These are phyloP conservation scores for Drosophila seguyi DNA, from an alignment of 1,140 invertebrate genomes.

Conservation along the genomic window DNA sequence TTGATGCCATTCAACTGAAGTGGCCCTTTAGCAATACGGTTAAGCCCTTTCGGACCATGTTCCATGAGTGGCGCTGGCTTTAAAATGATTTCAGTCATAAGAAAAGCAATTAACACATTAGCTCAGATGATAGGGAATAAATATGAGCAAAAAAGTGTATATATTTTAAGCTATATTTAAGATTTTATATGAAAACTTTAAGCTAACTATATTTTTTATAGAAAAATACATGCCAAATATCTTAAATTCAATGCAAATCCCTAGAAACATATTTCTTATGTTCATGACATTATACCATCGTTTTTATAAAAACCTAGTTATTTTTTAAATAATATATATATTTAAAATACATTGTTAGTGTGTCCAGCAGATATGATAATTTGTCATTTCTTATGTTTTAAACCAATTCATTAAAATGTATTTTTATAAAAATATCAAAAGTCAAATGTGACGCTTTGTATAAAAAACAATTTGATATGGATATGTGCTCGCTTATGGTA, in stretches of 20 bases:
- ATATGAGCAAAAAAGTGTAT: neutral
- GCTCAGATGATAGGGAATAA: too few species aligned
- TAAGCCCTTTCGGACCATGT: slow-evolving; percentile 31
- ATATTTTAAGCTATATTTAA: neutral
- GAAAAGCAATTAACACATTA: slow-evolving; percentile 11
- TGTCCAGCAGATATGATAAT: neutral
- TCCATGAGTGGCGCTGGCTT: slow-evolving; percentile 19
- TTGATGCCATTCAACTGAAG: slow-evolving; percentile 31
- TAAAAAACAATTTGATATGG: slow-evolving; percentile 11
- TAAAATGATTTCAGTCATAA: neutral
- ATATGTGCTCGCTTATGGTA: slow-evolving; percentile 23
- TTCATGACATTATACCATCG: too few species aligned
- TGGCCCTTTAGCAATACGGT: slow-evolving; percentile 17
- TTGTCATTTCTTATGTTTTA: neutral
- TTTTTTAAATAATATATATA: neutral
- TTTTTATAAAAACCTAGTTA: too few species aligned
- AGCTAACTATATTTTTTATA: neutral
- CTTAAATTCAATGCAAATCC: too few species aligned
- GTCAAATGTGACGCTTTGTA: slow-evolving; percentile 36
- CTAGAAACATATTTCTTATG: too few species aligned
- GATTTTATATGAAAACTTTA: neutral
- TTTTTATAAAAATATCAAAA: slow-evolving; percentile 5
- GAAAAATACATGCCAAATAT: too few species aligned
- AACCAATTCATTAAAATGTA: slow-evolving; percentile 1
- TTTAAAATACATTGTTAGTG: too few species aligned